phyloP scores from a whole-genome alignment of 2,888 invertebrate species.

The Orchestes rusci region DNA sequence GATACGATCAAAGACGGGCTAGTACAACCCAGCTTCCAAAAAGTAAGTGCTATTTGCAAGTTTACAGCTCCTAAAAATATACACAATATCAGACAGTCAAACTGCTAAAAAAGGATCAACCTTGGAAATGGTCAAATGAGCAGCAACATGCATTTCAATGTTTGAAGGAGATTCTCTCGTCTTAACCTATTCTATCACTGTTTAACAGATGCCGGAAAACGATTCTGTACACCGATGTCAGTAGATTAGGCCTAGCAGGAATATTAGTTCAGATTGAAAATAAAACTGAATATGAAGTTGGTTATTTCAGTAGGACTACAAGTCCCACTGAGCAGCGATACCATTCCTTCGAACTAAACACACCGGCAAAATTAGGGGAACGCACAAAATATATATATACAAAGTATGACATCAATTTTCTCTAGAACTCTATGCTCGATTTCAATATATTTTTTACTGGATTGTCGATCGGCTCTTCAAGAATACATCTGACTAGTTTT shows the following conservation, averaged over 20 bases:
- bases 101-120: no score
- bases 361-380: no score
- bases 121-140: constrained; percentile 10
- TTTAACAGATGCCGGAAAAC: constrained; percentile 9
- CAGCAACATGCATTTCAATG: constrained; percentile 24
- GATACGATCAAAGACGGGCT: no score
- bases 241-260: constrained; percentile 24
- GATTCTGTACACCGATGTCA: constrained; percentile 22
- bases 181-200: constrained; percentile 17
- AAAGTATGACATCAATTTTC: no score
- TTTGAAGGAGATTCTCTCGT: constrained; percentile 21
- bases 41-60: constrained; percentile 29
- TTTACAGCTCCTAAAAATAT: constrained; percentile 31
- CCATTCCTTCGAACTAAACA: constrained; percentile 5
- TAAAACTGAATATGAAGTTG: background rate
- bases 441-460: no score
- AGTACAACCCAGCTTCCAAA: constrained; percentile 30
- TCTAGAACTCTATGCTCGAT: no score
- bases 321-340: background rate
- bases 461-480: no score
- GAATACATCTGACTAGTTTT: no score
- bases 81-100: constrained; percentile 28
- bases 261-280: constrained; percentile 26
- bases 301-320: constrained; percentile 2
- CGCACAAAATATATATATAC: no score